These are phyloP conservation scores for Lucinisca nassula DNA, from an alignment of 2,888 invertebrate species.

Conservation along the genomic window DNA sequence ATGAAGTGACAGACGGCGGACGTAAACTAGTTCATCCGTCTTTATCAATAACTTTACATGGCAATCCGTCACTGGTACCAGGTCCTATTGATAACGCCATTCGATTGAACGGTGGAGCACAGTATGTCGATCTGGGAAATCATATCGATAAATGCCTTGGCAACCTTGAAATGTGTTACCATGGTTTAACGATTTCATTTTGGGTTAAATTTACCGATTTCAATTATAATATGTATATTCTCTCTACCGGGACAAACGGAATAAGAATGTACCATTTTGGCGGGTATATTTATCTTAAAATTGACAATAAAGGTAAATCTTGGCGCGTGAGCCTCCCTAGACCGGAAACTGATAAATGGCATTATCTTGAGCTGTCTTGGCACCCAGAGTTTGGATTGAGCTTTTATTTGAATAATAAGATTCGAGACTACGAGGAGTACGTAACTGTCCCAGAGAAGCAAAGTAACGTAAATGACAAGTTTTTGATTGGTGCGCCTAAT, in stretches of 20 bases:
- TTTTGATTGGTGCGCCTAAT: constrained; percentile 82
- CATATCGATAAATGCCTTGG: constrained; percentile 82
- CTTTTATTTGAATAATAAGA: constrained; percentile 79
- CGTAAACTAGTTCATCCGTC: constrained; percentile 68
- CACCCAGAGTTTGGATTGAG: constrained; percentile 81
- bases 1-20: constrained; percentile 69
- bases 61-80: constrained; percentile 74
- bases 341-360: constrained; percentile 80
- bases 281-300: constrained; percentile 78
- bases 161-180: constrained; percentile 80
- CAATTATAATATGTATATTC: constrained; percentile 82
- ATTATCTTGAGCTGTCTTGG: constrained; percentile 85
- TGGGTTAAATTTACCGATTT: constrained; percentile 83
- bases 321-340: constrained; percentile 74
- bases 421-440: constrained; percentile 60
- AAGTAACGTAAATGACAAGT: constrained; percentile 47
- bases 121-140: constrained; percentile 84
- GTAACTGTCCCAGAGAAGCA: constrained; percentile 3
- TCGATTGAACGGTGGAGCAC: constrained; percentile 79
- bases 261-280: constrained; percentile 81
- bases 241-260: constrained; percentile 83
- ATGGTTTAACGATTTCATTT: constrained; percentile 84
- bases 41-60: constrained; percentile 72
- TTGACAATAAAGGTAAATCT: constrained; percentile 69
- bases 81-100: constrained; percentile 84